Base-by-base conservation (phyloP, 2,113 vertebrate species). In the Mormyrus iriodes region DNA sequence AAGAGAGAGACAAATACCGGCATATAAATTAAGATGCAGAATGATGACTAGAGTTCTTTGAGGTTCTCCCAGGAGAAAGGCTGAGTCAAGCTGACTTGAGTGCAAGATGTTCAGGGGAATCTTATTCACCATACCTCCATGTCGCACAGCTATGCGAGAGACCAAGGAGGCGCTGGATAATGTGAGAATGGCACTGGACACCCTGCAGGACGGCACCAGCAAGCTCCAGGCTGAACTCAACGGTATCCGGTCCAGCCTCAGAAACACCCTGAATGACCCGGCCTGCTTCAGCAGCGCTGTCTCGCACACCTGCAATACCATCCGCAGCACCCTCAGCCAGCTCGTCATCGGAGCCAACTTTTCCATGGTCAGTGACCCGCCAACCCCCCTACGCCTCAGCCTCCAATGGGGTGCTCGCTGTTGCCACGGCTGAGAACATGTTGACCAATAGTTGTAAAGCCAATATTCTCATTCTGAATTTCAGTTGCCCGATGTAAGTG, bases 141-240 rank as follows among this genome's bases (percentile, higher is more conserved):
- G 19, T 90, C 21, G 88, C 55, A 1, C 90, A 99, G 98, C 95
- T 19, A 98, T 99, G 95, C 95, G 93, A 90, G 96, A 97, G 91
- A 97, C 97, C 0, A 97, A 96, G 90, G 96, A 97, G 91, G 95
- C 97, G 0, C 92, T 99, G 82, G 95, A 97, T 94, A 96, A 93
- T 0, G 91, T 97, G 92, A 97, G 94, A 15, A 93, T 93, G 0
- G 95, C 96, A 0, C 90, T 97, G 88, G 96, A 96, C 91, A 94
- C 95, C 19, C 93, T 98, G 89, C 96, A 96, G 88, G 96, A 96
- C 0, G 96, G 95, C 13, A 95, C 95, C 0, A 90, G 88, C 0
- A 94, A 88, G 12, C 96, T 99, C 51, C 94, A 94, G 89, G 88
- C 65, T 89, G 96, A 95, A 90, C 90, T 99, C 88, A 93, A 93